Base-by-base conservation (phyloP, 1,140 invertebrate genomes). In the Camponotus pennsylvanicus region DNA sequence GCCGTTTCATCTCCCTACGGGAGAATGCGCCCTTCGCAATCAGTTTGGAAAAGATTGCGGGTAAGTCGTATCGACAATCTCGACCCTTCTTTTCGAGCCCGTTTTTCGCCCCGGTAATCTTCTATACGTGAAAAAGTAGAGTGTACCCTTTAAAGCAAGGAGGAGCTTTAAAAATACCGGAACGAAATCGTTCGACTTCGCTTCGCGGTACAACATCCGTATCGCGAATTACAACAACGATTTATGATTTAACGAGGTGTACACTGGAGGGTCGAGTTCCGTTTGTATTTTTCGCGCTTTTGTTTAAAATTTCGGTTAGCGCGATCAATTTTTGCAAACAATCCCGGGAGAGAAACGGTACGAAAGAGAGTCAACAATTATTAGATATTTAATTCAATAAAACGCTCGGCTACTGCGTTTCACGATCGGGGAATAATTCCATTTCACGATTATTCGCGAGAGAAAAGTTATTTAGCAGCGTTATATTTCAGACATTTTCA, bases 41-140 rank as follows among this genome's bases (percentile, higher is more conserved):
- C 89, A 87, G 85, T 85, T 78, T 87, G 21, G 42, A 18, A 11
- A 79, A 83, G 85, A 87, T 86, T 75, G 61, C 45, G 85, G 70
- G 37, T 79, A 87, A 80, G 52, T 84, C 59, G 55, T 76, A 84
- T 90, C 85, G 89, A 85, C 89, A 76, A 59, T 64, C 40, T 73
- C 37, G 9, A 34, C 73, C n/a, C 45, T 32, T n/a, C 34, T 27
- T 37, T 80, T 71, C 21, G 42, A 49, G 45, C 45, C 79, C 21
- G 3, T n/a, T 76, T 77, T 66, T 59, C 34, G n/a, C 32, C 59
- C 7, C 5, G 32, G 55, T 57, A 42, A 61, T 42, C 52, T 59
- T 9, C 9, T 57, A 34, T 21, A 34, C 1, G 66, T 4, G 18
- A 11, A 6, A 55, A 45, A 13, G n/a, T 8, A 27, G 40, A 67